A percentile compares a stretch with the other conserved stretches of the same genome.
These are phyloP conservation scores for Hippoglossus stenolepis DNA, from an alignment of 2,113 vertebrate genomes.

Conservation along the genomic window DNA sequence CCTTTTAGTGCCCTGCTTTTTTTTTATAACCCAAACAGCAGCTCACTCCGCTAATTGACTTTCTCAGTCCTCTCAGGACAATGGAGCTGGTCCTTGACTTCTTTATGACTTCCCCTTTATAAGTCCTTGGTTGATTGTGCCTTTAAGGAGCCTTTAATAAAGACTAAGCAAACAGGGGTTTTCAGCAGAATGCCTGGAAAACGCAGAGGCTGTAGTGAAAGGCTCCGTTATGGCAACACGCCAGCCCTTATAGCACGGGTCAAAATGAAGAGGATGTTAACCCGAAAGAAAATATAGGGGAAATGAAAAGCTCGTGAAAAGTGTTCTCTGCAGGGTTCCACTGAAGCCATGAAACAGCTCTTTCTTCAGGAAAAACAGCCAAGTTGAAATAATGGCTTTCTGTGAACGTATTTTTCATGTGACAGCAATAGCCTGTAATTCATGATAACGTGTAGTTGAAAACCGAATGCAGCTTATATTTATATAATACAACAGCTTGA, in stretches of 20 bases:
- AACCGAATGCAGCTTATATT: neutral
- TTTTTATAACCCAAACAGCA: conserved; percentile 49
- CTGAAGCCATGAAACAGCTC: conserved; percentile 25
- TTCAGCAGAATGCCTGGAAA: conserved; percentile 57
- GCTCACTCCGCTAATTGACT: conserved; percentile 66
- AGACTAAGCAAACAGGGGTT: conserved; percentile 71
- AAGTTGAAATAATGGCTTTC: conserved; percentile 1
- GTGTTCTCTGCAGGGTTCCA: conserved; percentile 20
- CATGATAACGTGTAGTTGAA: neutral
- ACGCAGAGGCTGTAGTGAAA: conserved; percentile 22
- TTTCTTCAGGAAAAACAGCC: conserved; percentile 15
- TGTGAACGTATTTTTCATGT: neutral
- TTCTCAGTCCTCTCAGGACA: conserved; percentile 66
- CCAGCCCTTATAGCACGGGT: conserved; percentile 37
- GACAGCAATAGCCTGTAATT: neutral
- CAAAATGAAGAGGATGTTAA: conserved; percentile 25
- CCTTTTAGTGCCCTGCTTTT: conserved; percentile 6
- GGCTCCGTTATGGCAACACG: conserved; percentile 41
- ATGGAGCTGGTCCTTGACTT: conserved; percentile 63
- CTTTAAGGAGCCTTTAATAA: conserved; percentile 73
- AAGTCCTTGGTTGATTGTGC: conserved; percentile 61
- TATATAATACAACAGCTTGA: neutral
- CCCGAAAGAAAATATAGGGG: conserved; percentile 12
- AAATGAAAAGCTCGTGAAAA: conserved; percentile 48
- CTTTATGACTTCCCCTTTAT: conserved; percentile 78